These are phyloP conservation scores for Chrysolina americana DNA, from an alignment of 2,888 invertebrate genomes.

Conservation along the genomic window DNA sequence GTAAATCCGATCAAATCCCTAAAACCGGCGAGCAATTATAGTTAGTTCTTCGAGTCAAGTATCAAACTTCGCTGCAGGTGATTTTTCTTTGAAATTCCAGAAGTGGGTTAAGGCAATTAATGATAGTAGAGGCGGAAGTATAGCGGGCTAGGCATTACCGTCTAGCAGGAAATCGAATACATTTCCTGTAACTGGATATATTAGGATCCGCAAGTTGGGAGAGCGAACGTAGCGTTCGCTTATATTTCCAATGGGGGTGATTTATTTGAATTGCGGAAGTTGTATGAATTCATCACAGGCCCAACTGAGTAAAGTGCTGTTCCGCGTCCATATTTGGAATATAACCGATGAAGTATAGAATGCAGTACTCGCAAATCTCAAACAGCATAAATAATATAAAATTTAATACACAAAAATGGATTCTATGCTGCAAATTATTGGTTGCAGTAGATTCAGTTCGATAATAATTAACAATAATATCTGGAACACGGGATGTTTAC, in stretches of 20 bases:
- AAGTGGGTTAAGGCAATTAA: slow-evolving; percentile 28
- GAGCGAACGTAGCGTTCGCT: neutral
- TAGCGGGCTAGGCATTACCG: slow-evolving; percentile 24
- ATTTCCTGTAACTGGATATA: slow-evolving; percentile 51
- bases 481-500: too few relatives aligned
- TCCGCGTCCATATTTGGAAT: too few relatives aligned
- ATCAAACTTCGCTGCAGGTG: neutral
- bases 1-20: too few relatives aligned
- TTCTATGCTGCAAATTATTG: too few relatives aligned
- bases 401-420: too few relatives aligned
- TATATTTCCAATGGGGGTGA: neutral
- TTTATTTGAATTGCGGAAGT: neutral
- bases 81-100: slow-evolving; percentile 6
- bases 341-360: too few relatives aligned
- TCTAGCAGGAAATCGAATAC: slow-evolving; percentile 50
- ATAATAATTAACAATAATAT: too few relatives aligned
- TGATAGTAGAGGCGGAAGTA: slow-evolving; percentile 32
- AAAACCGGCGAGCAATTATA: too few relatives aligned
- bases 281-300: neutral
- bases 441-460: too few relatives aligned
- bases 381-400: too few relatives aligned
- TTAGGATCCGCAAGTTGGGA: slow-evolving; percentile 3
- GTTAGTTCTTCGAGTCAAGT: neutral
- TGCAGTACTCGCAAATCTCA: too few relatives aligned
- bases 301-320: too few relatives aligned